Percentiles rank a stretch among this genome's conserved stretches.
Evolutionary conservation across 2,888 invertebrate genomes (phyloP).

Genomic region (Hanleya hanleyi): DNA sequence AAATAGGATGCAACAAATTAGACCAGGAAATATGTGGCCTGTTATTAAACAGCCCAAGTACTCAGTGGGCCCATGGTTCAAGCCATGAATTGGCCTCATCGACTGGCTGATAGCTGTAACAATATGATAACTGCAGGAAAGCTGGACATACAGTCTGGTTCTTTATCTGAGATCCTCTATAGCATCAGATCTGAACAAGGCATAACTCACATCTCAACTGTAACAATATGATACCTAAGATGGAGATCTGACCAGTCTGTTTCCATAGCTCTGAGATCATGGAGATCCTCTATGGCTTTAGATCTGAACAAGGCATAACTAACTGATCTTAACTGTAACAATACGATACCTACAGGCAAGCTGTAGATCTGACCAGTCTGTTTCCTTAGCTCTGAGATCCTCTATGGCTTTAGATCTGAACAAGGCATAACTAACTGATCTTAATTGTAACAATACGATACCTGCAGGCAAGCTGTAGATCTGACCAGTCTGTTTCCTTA

Average conservation of each 20-base stretch:
- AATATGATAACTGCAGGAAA: too few relatives aligned
- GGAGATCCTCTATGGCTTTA: constrained; percentile 73
- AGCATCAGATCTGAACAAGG: too few relatives aligned
- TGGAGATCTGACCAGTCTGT: constrained; percentile 71
- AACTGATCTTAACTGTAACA: neutral
- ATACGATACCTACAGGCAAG: constrained; percentile 69
- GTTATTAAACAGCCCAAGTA: too few relatives aligned
- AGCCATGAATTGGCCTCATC: too few relatives aligned
- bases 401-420: constrained; percentile 73
- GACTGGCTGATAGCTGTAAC: too few relatives aligned
- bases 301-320: constrained; percentile 74
- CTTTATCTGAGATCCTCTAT: too few relatives aligned
- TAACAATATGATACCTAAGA: too few relatives aligned
- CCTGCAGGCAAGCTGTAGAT: constrained; percentile 62
- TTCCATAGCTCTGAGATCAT: constrained; percentile 66
- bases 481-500: constrained; percentile 64
- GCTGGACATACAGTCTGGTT: too few relatives aligned
- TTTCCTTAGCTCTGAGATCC: constrained; percentile 68
- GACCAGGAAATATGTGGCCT: too few relatives aligned
- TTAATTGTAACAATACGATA: neutral
- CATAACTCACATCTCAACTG: too few relatives aligned
- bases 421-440: constrained; percentile 71
- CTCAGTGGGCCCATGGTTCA: too few relatives aligned
- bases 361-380: constrained; percentile 70
- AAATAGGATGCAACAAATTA: too few relatives aligned